Percentiles rank a stretch among this genome's conserved stretches.
These are phyloP conservation scores for Gavialis gangeticus DNA, from an alignment of 2,113 vertebrate species.

Conservation along the genomic window DNA sequence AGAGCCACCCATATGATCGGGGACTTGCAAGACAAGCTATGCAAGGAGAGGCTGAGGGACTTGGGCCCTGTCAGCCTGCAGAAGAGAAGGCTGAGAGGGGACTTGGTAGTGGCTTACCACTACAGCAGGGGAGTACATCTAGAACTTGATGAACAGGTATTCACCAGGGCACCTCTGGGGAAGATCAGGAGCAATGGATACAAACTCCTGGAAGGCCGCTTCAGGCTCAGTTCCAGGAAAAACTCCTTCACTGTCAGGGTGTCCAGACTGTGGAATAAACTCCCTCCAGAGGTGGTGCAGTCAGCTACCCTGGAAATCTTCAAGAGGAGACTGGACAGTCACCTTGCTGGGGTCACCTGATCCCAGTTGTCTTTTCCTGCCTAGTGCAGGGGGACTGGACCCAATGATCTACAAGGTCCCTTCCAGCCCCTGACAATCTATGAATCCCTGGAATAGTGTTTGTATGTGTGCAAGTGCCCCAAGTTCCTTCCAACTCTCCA, in stretches of 20 bases:
- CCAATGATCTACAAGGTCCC: background rate
- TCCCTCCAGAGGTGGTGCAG: background rate
- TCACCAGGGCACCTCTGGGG: too few species aligned
- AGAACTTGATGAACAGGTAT: too few species aligned
- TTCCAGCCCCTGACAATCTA: background rate
- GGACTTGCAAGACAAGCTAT: background rate
- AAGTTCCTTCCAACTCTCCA: too few species aligned
- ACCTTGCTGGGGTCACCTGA: background rate
- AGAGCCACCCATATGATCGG: background rate
- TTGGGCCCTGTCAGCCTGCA: too few species aligned
- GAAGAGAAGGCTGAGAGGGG: too few species aligned
- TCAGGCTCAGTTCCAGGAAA: background rate
- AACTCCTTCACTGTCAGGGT: background rate
- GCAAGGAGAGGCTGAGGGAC: background rate
- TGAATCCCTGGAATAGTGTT: background rate
- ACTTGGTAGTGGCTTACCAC: too few species aligned
- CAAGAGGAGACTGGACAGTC: background rate
- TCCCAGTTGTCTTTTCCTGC: too few species aligned
- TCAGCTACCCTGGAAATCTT: background rate
- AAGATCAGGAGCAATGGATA: background rate
- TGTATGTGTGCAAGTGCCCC: too few species aligned
- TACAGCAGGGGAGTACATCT: too few species aligned
- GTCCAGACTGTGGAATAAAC: background rate
- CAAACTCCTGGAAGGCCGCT: background rate
- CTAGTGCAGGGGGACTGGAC: background rate